A percentile compares a stretch with the other conserved stretches of the same genome.
Conservation (phyloP, 2,888 invertebrate species). For the Hyppa rectilinea region DNA sequence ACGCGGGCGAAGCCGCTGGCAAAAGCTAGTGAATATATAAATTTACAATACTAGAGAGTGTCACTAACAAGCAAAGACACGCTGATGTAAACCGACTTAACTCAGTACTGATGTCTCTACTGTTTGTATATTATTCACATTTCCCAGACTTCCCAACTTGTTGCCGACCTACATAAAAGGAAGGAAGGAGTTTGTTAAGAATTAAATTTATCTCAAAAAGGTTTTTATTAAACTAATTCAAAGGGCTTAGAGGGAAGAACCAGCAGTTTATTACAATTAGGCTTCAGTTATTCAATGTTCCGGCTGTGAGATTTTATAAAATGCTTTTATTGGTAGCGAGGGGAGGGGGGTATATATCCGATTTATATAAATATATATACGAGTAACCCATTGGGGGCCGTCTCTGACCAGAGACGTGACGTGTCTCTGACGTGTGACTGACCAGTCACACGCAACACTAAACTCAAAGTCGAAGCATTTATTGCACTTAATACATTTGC, state of each 20-base stretch:
- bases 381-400: no score
- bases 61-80: background rate
- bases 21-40: no score
- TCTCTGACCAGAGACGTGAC: no score
- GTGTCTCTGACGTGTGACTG: no score
- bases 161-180: constrained; percentile 27
- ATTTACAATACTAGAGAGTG: background rate
- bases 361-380: no score
- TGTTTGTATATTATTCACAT: background rate
- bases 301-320: constrained; percentile 25
- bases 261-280: constrained; percentile 59
- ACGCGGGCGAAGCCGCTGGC: no score
- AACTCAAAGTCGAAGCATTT: no score
- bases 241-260: constrained; percentile 45
- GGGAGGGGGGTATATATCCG: no score
- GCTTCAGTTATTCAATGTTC: constrained; percentile 52
- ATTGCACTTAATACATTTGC: no score
- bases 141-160: background rate
- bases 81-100: background rate
- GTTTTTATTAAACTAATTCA: constrained; percentile 60
- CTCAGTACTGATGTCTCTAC: background rate
- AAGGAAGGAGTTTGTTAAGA: constrained; percentile 43
- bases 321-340: constrained; percentile 43
- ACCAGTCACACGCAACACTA: no score
- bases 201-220: constrained; percentile 51